Evolutionary conservation across 2,797 vertebrate genomes (phyloP).

Genomic region (Takifugu rubripes): DNA sequence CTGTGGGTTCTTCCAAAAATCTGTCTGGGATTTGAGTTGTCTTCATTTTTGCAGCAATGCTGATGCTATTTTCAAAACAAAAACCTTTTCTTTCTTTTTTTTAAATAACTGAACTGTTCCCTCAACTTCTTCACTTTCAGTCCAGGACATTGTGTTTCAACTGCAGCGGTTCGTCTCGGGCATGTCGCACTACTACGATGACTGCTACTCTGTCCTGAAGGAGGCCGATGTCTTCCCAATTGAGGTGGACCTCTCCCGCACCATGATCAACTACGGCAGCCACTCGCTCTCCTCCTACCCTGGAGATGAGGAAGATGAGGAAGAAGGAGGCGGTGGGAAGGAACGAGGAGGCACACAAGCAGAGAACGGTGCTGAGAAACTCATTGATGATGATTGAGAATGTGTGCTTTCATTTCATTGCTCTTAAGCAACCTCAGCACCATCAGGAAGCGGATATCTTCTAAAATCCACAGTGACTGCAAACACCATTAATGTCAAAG

Average conservation of each 20-base stretch:
- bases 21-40: too few species aligned
- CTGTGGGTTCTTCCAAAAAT: too few species aligned
- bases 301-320: constrained; percentile 77
- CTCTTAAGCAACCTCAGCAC: too few species aligned
- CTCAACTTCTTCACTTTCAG: constrained; percentile 57
- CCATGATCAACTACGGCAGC: constrained; percentile 88
- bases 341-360: constrained; percentile 24
- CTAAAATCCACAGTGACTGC: background rate
- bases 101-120: background rate
- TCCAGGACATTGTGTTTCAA: constrained; percentile 99
- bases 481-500: constrained; percentile 9
- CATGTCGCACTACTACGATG: constrained; percentile 94
- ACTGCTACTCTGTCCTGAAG: constrained; percentile 91
- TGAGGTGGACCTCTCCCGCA: constrained; percentile 95
- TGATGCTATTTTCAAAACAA: too few species aligned
- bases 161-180: constrained; percentile 96
- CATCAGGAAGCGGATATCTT: background rate
- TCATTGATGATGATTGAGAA: constrained; percentile 78
- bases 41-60: too few species aligned
- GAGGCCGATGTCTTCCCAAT: constrained; percentile 97
- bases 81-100: too few species aligned
- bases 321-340: constrained; percentile 28
- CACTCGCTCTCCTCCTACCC: constrained; percentile 78
- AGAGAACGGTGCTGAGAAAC: constrained; percentile 79
- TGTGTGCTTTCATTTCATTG: constrained; percentile 4